phyloP scores from a whole-genome alignment of 2,113 vertebrate genomes.

The Otocyon megalotis region DNA sequence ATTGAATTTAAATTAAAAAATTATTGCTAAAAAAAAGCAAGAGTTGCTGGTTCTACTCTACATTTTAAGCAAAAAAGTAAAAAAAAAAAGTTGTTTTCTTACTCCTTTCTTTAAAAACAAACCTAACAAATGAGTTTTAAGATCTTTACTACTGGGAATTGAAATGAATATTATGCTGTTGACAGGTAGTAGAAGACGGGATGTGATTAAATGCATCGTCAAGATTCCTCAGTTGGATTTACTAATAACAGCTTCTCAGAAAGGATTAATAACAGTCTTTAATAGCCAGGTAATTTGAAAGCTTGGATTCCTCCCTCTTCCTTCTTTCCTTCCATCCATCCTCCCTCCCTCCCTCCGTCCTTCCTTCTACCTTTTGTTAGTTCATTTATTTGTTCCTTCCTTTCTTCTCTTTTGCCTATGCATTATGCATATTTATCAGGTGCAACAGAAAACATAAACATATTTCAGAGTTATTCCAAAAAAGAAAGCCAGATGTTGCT shows the following conservation, averaged over 20 bases:
- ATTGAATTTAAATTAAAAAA: neutral
- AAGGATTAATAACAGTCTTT: conserved; percentile 86
- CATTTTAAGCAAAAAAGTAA: neutral
- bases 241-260: conserved; percentile 86
- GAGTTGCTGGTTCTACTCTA: neutral
- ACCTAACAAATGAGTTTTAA: conserved; percentile 7
- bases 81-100: neutral
- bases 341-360: too few relatives aligned
- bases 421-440: neutral
- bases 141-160: neutral
- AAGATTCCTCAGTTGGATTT: conserved; percentile 86
- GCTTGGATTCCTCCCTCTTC: neutral
- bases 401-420: neutral
- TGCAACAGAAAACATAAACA: neutral
- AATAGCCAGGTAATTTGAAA: conserved; percentile 85
- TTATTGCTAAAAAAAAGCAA: neutral
- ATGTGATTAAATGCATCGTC: conserved; percentile 85
- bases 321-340: too few relatives aligned
- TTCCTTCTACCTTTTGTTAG: too few relatives aligned
- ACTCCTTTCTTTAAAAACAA: neutral
- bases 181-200: conserved; percentile 86
- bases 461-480: neutral
- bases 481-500: neutral
- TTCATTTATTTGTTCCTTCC: neutral
- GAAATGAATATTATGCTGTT: neutral